Base-by-base conservation (phyloP, 2,888 invertebrate genomes). In the Griposia aprilina region DNA sequence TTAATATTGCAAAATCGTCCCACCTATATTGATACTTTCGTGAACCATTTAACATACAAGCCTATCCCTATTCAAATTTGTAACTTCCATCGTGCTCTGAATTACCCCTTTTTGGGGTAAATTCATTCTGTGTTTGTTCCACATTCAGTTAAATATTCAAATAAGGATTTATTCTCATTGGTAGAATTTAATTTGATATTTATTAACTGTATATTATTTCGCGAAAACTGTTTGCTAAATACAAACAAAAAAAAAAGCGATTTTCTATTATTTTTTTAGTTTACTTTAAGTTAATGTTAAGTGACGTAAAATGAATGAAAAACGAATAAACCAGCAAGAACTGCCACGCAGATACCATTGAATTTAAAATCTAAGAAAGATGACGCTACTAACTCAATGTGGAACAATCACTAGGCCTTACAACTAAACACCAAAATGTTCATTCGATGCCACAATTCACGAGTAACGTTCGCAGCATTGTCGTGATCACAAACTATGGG, bases 31-130 rank as follows among this genome's bases (percentile, higher is more conserved):
- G 81, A 82, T 87, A 85, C 89, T 88, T 91, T 89, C 91, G 83
- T 84, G 83, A 76, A 88, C 91, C 91, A 87, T 78, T 90, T 90
- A 91, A 93, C 90, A 87, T 92, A 94, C 95, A 89, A 90, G 87
- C 93, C 92, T 95, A 96, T 88, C 81, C 94, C 94, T 96, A 96
- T 92, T 91, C 94, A 91, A 95, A 96, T 96, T 97, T 97, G 97
- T 96, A 96, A 95, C 96, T 94, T 96, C 94, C 94, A 95, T 97
- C 97, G 97, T 97, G 97, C 97, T 97, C 97, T 97, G 96, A 93
- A 90, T 93, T 92, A 92, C 93, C 91, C 89, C 84, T 84, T 82
- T 74, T 77, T 62, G 66, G 85, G 90, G 92, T 93, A 92, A 94
- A 94, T 89, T 90, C 91, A 88, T 91, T 90, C 91, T 90, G 81